Base-by-base conservation (phyloP, 2,113 vertebrate genomes). In the Thamnophis sirtalis region DNA sequence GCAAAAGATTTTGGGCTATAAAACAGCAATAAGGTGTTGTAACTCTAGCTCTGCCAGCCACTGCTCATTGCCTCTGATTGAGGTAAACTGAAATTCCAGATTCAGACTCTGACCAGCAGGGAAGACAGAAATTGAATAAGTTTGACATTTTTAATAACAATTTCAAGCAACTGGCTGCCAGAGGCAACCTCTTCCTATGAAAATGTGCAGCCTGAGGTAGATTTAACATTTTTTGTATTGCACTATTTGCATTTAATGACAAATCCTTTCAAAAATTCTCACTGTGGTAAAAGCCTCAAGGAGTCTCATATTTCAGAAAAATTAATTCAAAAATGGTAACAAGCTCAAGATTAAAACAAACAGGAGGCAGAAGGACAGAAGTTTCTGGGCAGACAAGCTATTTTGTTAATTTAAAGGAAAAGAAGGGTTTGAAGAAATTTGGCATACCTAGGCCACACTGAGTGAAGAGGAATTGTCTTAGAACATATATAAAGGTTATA, bases 101-200 rank as follows among this genome's bases (percentile, higher is more conserved):
- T 0, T 88, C 88, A 51, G 63, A 11, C 13, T n/a, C 24, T 24
- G 0, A 26, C 3, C 2, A 0, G 54, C 0, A 49, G 49, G 0
- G 51, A 19, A 17, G n/a, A 43, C 49, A 33, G 28, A 68, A 86
- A 63, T 63, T 51, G 93, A 95, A 55, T 4, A 26, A 5, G 88
- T 53, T 0, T 92, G 92, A 91, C 87, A 56, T 33, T 88, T 94
- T 91, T 91, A 94, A 38, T 86, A 92, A 58, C 91, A 5, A 0
- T 1, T 0, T 9, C 0, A 73, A 60, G 49, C 58, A 60, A 3
- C 13, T 1, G 6, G 28, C 49, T 9, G 90, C 90, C 49, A 1
- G 88, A 9, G 51, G 91, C 33, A 2, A 10, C 90, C 51, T 7
- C 1, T 80, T 87, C 43, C 9, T 53, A 87, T 19, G 73, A 92